Percentiles rank a stretch among this genome's conserved stretches.
Conservation (phyloP, 2,113 vertebrate genomes). For the Apteryx mantelli region DNA sequence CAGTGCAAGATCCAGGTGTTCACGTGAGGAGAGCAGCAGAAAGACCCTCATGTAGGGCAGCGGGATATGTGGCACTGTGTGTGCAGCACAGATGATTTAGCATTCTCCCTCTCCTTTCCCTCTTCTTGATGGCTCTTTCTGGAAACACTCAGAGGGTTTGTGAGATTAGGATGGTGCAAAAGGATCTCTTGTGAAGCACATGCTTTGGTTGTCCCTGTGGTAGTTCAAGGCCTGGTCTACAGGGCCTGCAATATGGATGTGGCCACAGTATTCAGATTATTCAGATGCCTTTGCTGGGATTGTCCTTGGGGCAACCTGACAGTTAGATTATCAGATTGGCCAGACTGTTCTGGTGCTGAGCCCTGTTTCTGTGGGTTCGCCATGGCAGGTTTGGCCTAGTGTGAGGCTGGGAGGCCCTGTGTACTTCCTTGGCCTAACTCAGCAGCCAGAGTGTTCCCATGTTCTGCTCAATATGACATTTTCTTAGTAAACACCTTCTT, state of each 20-base stretch:
- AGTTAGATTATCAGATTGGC: not conserved
- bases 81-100: not conserved
- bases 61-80: too few species aligned
- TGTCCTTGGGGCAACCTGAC: not conserved
- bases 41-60: too few species aligned
- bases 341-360: not conserved
- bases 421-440: not conserved
- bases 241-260: not conserved
- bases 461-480: not conserved
- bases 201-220: not conserved
- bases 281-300: not conserved
- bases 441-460: not conserved
- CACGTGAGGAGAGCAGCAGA: too few species aligned
- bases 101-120: not conserved
- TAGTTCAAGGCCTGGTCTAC: not conserved
- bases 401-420: accelerated
- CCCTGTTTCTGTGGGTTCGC: not conserved
- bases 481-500: constrained; percentile 1
- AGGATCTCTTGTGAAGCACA: not conserved
- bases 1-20: too few species aligned
- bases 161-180: not conserved
- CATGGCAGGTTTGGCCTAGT: not conserved
- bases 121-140: not conserved
- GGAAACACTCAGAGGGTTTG: not conserved
- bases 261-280: not conserved